Evolutionary conservation across 2,113 vertebrate species (phyloP).

Genomic region (Sylvilagus bachmani): DNA sequence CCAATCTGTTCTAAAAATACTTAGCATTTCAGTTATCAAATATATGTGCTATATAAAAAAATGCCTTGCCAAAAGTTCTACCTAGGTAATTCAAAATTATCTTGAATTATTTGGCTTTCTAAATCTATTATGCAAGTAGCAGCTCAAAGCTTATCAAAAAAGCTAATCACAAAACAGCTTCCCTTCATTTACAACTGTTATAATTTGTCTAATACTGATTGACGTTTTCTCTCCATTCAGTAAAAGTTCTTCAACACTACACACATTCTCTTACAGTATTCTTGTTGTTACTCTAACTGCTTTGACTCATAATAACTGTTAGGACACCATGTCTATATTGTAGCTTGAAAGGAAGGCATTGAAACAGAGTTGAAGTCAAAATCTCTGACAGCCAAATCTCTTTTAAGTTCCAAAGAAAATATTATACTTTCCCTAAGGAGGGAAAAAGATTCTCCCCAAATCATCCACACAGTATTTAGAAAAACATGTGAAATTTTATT

Average conservation of each 20-base stretch:
- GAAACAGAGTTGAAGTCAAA: background rate
- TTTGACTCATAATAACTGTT: background rate
- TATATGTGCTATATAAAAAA: background rate
- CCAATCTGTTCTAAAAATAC: slow-evolving; percentile 1
- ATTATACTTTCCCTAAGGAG: background rate
- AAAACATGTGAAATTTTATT: slow-evolving; percentile 42
- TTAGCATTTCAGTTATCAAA: slow-evolving; percentile 55
- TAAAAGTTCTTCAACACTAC: slow-evolving; percentile 23
- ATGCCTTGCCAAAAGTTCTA: background rate
- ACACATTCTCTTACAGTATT: background rate
- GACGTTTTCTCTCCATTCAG: background rate
- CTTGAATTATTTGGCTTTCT: slow-evolving; percentile 40
- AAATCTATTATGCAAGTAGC: background rate
- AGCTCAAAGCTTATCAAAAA: background rate
- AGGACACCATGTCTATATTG: background rate
- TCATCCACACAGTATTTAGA: slow-evolving; percentile 43
- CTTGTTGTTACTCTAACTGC: slow-evolving; percentile 46
- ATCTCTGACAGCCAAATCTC: background rate
- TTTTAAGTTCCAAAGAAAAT: slow-evolving; percentile 50
- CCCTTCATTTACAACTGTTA: slow-evolving; percentile 29
- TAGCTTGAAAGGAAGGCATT: slow-evolving; percentile 19
- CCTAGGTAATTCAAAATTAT: slow-evolving; percentile 16
- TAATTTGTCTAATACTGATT: background rate
- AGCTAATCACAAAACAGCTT: slow-evolving; percentile 28
- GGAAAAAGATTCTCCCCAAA: background rate